These are phyloP conservation scores for Helleia helle DNA, from an alignment of 2,888 invertebrate species.

Conservation along the genomic window DNA sequence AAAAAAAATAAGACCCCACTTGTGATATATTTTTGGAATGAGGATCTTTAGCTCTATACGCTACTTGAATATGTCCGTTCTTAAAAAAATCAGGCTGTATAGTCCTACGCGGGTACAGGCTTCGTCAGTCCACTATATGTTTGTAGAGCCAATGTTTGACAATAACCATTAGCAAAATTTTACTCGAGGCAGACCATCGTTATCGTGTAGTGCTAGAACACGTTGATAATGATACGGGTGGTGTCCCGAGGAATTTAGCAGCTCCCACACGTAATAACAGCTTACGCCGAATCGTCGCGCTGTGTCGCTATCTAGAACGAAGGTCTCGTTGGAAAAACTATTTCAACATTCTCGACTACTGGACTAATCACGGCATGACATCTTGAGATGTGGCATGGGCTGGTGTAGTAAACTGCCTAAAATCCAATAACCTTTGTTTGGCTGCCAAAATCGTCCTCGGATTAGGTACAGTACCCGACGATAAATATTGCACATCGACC, in stretches of 20 bases:
- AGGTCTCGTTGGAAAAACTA: not conserved
- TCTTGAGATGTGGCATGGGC: not conserved
- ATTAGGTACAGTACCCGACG: not conserved
- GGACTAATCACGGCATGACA: not conserved
- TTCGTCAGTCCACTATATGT: not conserved
- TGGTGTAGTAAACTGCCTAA: not conserved
- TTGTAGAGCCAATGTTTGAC: not conserved
- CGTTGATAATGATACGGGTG: not conserved
- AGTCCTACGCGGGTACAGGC: not conserved
- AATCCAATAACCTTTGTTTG: too few species aligned
- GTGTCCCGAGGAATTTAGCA: too few species aligned
- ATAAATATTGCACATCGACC: too few species aligned
- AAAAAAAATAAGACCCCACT: too few species aligned
- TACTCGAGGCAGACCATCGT: not conserved
- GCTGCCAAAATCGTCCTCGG: too few species aligned
- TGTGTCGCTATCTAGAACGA: too few species aligned
- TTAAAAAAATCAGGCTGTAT: too few species aligned
- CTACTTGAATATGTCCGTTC: too few species aligned
- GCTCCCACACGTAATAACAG: not conserved
- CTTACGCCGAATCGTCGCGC: not conserved
- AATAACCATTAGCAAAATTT: not conserved
- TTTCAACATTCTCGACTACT: not conserved
- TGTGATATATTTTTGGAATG: too few species aligned
- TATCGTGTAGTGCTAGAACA: not conserved
- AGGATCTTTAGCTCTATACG: too few species aligned